A percentile compares a stretch with the other conserved stretches of the same genome.
Conservation (phyloP, 2,797 vertebrate species). For the Florisuga fusca region DNA sequence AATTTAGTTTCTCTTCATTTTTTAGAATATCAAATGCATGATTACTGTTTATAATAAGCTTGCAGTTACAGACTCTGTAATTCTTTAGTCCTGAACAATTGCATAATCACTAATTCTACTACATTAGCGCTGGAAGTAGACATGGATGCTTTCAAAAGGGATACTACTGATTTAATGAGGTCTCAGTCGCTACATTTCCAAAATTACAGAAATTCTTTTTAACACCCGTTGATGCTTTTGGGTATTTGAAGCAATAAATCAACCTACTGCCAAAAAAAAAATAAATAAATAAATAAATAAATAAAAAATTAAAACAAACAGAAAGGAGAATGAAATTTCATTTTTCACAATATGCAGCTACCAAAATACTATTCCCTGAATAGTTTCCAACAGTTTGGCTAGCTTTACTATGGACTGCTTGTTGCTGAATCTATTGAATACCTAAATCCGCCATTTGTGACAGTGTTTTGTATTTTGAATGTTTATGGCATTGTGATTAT, state of each 20-base stretch:
- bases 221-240: neutral
- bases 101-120: constrained; percentile 29
- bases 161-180: constrained; percentile 42
- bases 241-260: constrained; percentile 20
- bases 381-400: neutral
- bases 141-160: constrained; percentile 38
- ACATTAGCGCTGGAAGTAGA: constrained; percentile 19
- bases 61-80: constrained; percentile 25
- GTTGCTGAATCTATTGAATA: neutral
- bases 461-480: neutral
- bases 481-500: neutral
- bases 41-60: constrained; percentile 39
- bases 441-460: neutral
- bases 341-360: neutral
- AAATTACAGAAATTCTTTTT: constrained; percentile 21
- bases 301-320: neutral
- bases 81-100: constrained; percentile 22
- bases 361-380: neutral
- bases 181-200: constrained; percentile 4
- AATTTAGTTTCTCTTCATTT: constrained; percentile 31
- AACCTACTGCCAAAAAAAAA: neutral
- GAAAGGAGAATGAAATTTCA: neutral
- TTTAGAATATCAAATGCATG: constrained; percentile 13
- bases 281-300: too few relatives aligned
- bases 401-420: neutral